Conservation (phyloP, 1,140 invertebrate species). For the Drosophila ambigua region DNA sequence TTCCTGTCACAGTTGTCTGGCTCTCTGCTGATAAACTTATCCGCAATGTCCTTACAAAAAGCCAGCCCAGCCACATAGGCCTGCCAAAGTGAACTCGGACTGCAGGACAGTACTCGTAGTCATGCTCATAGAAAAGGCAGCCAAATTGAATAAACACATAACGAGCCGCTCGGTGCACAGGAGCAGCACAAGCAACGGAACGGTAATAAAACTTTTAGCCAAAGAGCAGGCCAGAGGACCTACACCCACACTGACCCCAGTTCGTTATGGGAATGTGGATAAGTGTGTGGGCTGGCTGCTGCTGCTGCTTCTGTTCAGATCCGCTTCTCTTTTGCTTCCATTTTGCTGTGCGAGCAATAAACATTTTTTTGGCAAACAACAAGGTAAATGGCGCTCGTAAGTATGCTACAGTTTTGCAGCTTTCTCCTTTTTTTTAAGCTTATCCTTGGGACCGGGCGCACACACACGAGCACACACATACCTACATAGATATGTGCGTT, state of each 20-base stretch:
- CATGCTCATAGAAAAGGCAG: conserved; percentile 10
- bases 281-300: conserved; percentile 4
- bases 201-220: conserved; percentile 81
- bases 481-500: conserved; percentile 26
- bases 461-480: background rate
- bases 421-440: background rate
- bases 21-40: conserved; percentile 58
- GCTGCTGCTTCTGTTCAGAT: conserved; percentile 28
- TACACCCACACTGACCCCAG: conserved; percentile 65
- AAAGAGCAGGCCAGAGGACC: conserved; percentile 34
- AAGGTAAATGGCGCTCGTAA: conserved; percentile 68
- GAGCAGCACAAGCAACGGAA: conserved; percentile 46
- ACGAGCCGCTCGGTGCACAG: conserved; percentile 65
- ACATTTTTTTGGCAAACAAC: conserved; percentile 62
- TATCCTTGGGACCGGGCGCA: background rate
- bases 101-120: conserved; percentile 20
- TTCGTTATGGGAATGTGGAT: conserved; percentile 55
- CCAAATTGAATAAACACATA: conserved; percentile 81
- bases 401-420: conserved; percentile 69
- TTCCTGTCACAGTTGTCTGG: background rate
- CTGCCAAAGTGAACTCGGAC: conserved; percentile 31
- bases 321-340: conserved; percentile 26
- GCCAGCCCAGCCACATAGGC: conserved; percentile 34
- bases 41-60: conserved; percentile 58
- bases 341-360: conserved; percentile 67